A percentile compares a stretch with the other conserved stretches of the same genome.
Evolutionary conservation across 1,140 invertebrate genomes (phyloP).

Genomic region (Dysdera silvatica): DNA sequence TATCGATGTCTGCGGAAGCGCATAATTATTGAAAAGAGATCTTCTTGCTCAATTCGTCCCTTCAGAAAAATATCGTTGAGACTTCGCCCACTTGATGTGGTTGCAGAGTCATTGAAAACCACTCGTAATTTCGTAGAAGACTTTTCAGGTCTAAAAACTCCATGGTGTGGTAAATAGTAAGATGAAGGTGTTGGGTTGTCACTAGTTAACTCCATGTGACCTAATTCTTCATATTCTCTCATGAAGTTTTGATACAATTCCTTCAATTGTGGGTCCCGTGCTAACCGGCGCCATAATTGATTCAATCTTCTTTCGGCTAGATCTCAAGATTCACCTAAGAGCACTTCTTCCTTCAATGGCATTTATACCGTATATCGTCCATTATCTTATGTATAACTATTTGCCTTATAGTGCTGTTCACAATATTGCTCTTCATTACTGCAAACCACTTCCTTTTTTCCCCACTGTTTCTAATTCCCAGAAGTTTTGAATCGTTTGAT

Average conservation of each 20-base stretch:
- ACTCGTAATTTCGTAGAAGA: conserved; percentile 6
- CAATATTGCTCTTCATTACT: neutral
- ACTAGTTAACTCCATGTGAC: neutral
- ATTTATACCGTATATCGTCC: neutral
- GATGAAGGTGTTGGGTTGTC: neutral
- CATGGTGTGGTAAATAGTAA: neutral
- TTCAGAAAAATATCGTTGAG: conserved; percentile 22
- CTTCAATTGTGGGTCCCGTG: neutral
- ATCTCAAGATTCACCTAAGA: neutral
- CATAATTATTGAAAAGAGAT: conserved; percentile 6
- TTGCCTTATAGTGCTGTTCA: too few species aligned
- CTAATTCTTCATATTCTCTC: neutral
- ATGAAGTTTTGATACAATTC: neutral
- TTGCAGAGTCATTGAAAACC: conserved; percentile 8
- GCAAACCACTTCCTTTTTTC: neutral
- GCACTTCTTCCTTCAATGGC: neutral
- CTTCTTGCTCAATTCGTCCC: neutral
- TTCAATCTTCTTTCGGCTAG: neutral
- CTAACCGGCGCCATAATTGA: neutral
- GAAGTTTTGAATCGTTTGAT: neutral
- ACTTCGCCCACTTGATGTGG: neutral
- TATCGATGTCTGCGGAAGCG: conserved; percentile 14
- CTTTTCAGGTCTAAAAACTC: neutral
- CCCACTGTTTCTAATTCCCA: neutral
- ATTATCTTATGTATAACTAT: neutral